Percentiles rank a stretch among this genome's conserved stretches.
Evolutionary conservation across 2,113 vertebrate genomes (phyloP).

Genomic region (Pterocles burchelli): DNA sequence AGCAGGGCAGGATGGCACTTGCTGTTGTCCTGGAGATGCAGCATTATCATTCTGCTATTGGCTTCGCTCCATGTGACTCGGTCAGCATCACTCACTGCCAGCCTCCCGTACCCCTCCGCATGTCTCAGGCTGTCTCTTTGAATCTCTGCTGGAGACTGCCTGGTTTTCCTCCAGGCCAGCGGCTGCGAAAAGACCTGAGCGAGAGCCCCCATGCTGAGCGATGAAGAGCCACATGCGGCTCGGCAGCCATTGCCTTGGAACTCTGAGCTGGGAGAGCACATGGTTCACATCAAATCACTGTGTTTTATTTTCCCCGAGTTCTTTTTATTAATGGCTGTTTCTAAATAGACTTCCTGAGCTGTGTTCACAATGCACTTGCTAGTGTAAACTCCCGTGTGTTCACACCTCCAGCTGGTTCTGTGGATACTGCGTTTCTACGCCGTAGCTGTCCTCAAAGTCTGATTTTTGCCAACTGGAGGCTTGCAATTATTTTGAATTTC

Average conservation of each 20-base stretch:
- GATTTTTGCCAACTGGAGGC: neutral
- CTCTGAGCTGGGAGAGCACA: neutral
- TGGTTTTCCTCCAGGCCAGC: neutral
- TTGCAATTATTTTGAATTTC: neutral
- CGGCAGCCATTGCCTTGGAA: neutral
- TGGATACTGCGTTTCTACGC: neutral
- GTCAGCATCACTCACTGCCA: neutral
- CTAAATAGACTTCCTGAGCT: neutral
- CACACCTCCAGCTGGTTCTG: neutral
- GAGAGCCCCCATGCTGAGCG: neutral
- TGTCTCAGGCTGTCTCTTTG: neutral
- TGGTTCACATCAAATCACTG: neutral
- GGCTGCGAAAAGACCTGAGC: neutral
- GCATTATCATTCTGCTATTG: neutral
- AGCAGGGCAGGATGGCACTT: neutral
- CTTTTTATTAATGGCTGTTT: constrained; percentile 41
- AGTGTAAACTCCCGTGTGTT: neutral
- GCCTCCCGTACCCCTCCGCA: fast-evolving
- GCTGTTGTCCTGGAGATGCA: fast-evolving
- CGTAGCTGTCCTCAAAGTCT: neutral
- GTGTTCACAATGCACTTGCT: neutral
- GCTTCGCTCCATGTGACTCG: fast-evolving
- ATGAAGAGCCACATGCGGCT: neutral
- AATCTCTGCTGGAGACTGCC: neutral
- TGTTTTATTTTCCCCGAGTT: neutral